phyloP scores from a whole-genome alignment of 1,140 invertebrate species.

The Drosophila virilis region DNA sequence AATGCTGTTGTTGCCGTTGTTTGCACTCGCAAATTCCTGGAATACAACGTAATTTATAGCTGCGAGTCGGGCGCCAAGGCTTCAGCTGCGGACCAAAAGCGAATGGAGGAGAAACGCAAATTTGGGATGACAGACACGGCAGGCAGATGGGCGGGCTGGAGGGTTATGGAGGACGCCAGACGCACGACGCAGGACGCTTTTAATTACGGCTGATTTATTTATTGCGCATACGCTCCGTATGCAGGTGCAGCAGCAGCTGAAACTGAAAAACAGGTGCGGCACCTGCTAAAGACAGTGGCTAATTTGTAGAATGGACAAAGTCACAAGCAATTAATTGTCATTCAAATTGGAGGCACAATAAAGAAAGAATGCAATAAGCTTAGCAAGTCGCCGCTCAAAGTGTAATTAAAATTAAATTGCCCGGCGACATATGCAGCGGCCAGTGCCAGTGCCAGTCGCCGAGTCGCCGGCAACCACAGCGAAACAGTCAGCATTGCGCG shows the following conservation, averaged over 20 bases:
- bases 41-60: slow-evolving; percentile 77
- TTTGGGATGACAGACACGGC: slow-evolving; percentile 53
- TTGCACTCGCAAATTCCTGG: slow-evolving; percentile 63
- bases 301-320: slow-evolving; percentile 15
- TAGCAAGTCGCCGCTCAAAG: slow-evolving; percentile 67
- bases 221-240: slow-evolving; percentile 70
- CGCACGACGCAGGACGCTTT: slow-evolving; percentile 45
- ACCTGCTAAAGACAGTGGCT: slow-evolving; percentile 13
- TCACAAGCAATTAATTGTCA: slow-evolving; percentile 64
- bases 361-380: slow-evolving; percentile 27
- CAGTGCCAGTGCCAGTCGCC: too few species aligned
- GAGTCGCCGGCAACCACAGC: too few species aligned
- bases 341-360: slow-evolving; percentile 43
- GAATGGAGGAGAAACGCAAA: slow-evolving; percentile 33
- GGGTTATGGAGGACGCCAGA: not conserved
- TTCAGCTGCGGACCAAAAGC: slow-evolving; percentile 1
- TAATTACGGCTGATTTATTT: slow-evolving; percentile 78
- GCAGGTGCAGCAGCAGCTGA: slow-evolving; percentile 23
- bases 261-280: slow-evolving; percentile 19
- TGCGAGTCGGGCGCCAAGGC: slow-evolving; percentile 64
- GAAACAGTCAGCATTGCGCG: too few species aligned
- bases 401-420: slow-evolving; percentile 71
- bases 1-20: slow-evolving; percentile 29
- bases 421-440: not conserved
- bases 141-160: slow-evolving; percentile 15